phyloP scores from a whole-genome alignment of 2,888 invertebrate genomes.

The Drosophila lutescens region DNA sequence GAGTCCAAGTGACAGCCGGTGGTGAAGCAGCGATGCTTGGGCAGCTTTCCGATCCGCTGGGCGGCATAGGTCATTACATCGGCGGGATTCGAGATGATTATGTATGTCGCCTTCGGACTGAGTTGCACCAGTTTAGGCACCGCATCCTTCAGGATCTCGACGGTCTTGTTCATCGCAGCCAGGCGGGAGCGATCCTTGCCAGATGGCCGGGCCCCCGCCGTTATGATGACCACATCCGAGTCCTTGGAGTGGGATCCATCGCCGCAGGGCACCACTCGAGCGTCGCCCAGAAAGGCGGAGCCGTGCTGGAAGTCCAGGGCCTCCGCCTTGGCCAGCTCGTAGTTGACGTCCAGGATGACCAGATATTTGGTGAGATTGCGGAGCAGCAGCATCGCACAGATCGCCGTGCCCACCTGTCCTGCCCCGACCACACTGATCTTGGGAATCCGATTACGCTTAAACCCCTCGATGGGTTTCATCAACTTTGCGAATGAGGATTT shows the following conservation, averaged over 20 bases:
- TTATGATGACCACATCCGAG: constrained; percentile 92
- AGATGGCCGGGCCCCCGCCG: constrained; percentile 93
- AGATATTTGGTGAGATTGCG: constrained; percentile 22
- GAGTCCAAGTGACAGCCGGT: constrained; percentile 96
- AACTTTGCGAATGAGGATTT: not conserved
- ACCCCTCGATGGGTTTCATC: constrained; percentile 14
- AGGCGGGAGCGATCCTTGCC: constrained; percentile 90
- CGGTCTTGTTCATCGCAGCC: constrained; percentile 92
- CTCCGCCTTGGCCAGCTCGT: constrained; percentile 31
- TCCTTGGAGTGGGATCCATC: constrained; percentile 90
- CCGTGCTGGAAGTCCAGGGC: constrained; percentile 86
- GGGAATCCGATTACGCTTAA: not conserved
- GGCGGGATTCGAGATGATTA: constrained; percentile 94
- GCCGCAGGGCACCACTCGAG: constrained; percentile 88
- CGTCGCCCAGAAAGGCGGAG: constrained; percentile 90
- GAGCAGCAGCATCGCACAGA: constrained; percentile 10
- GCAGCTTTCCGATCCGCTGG: constrained; percentile 94
- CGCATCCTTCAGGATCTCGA: constrained; percentile 91
- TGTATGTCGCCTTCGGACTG: constrained; percentile 91
- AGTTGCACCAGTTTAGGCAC: constrained; percentile 87
- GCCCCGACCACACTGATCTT: constrained; percentile 35
- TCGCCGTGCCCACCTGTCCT: constrained; percentile 36
- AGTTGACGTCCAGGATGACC: constrained; percentile 23
- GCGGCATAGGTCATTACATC: constrained; percentile 94
- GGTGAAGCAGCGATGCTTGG: constrained; percentile 92